phyloP scores from a whole-genome alignment of 2,797 vertebrate species.

The Peromyscus attwateri region DNA sequence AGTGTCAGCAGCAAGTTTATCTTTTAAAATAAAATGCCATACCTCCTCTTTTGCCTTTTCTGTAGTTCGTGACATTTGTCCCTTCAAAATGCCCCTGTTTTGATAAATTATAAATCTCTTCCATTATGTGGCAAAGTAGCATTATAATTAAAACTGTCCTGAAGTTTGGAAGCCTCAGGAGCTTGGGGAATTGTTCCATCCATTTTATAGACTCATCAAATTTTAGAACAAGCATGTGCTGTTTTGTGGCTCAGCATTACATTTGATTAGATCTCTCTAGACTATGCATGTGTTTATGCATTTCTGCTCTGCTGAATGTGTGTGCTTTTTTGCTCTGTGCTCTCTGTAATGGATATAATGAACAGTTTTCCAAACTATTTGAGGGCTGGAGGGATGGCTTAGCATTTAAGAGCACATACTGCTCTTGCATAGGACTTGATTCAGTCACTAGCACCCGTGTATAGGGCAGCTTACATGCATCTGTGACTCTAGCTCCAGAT shows the following conservation, averaged over 20 bases:
- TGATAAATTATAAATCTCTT: background rate
- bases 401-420: too few relatives aligned
- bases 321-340: background rate
- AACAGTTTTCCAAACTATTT: background rate
- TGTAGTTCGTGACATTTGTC: background rate
- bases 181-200: background rate
- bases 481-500: background rate
- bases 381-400: background rate
- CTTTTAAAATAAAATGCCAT: background rate
- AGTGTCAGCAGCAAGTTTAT: background rate
- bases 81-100: slow-evolving; percentile 13
- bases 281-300: slow-evolving; percentile 43
- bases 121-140: background rate
- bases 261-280: slow-evolving; percentile 23
- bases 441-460: background rate
- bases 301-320: background rate
- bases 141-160: slow-evolving; percentile 17
- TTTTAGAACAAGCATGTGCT: slow-evolving; percentile 57
- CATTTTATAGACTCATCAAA: slow-evolving; percentile 47
- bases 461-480: background rate
- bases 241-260: slow-evolving; percentile 41
- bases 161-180: background rate
- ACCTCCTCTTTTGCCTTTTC: background rate
- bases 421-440: background rate
- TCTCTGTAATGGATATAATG: background rate